Evolutionary conservation across 2,888 invertebrate genomes (phyloP), one percentile per base, ranked within the genome.

Genomic region (Ditylenchus weischeri): DNA sequence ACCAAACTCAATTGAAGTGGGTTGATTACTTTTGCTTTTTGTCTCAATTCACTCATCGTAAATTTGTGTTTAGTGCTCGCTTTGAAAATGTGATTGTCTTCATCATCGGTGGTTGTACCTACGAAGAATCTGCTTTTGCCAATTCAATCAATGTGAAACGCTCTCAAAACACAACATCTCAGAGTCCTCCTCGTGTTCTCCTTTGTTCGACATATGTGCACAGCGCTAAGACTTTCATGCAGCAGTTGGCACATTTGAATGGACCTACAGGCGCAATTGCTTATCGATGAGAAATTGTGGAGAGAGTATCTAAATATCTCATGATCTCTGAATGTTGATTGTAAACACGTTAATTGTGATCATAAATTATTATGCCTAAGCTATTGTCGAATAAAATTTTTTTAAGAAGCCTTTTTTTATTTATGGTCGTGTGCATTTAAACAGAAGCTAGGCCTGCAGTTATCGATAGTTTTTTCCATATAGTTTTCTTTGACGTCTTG

Each of bases 51-150:
- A n/a, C n/a, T n/a, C n/a, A n/a, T 7, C 0, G 57, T 36, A 10
- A 15, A 15, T 19, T 13, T 19, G 62, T 70, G n/a, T 73, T 66
- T 73, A 75, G 74, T 72, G 78, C 60, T 71, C 89, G 92, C 71
- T 90, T 91, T 0, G 91, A 92, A 83, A 93, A 96, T 83, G 88
- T 98, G n/a, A 89, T 99, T 62, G 90, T 96, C 29, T 99, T 98
- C 83, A 89, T 96, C 58, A 88, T 98, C 66, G 98, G 98, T 2
- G 98, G 98, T 18, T 88, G 90, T 51, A 98, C 98, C 0, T 98
- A 93, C 84, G 96, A 96, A 84, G 98, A 98, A 85, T 90, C 93
- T 0, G 84, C 91, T 23, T 88, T 90, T 48, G 90, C 95, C 1
- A 89, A 93, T 84, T 89, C 87, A 74, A 83, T 95, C 65, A 92